These are phyloP conservation scores for Chironomus striatipennis DNA, from an alignment of 1,140 invertebrate genomes.

Conservation along the genomic window DNA sequence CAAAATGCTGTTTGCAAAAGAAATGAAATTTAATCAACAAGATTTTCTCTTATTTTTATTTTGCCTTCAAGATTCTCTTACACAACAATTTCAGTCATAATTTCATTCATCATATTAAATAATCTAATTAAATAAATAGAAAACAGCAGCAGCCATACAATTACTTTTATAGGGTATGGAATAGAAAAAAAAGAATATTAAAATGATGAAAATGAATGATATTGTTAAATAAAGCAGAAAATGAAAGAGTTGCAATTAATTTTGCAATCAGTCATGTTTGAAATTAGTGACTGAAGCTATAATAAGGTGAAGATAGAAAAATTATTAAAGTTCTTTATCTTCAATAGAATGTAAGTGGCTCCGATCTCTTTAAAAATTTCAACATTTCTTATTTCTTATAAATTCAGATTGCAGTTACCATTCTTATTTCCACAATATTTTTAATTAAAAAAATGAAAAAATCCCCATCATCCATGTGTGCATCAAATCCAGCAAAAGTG, in stretches of 20 bases:
- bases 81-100: background rate
- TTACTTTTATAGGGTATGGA: background rate
- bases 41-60: background rate
- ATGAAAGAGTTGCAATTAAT: constrained; percentile 19
- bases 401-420: too few species aligned
- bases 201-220: too few species aligned
- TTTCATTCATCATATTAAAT: background rate
- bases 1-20: too few species aligned
- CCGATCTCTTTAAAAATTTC: too few species aligned
- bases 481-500: background rate
- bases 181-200: background rate
- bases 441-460: background rate
- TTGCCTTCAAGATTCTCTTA: background rate
- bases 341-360: too few species aligned
- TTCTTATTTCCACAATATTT: too few species aligned
- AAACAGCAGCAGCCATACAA: background rate
- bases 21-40: background rate
- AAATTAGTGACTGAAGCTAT: too few species aligned
- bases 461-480: background rate
- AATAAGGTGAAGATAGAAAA: too few species aligned
- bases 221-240: too few species aligned
- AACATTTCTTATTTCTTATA: background rate
- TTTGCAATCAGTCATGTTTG: constrained; percentile 8
- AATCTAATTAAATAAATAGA: constrained; percentile 10
- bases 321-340: too few species aligned